A percentile compares a stretch with the other conserved stretches of the same genome.
These are phyloP conservation scores for Bombylius discolor DNA, from an alignment of 2,888 invertebrate species.

Conservation along the genomic window DNA sequence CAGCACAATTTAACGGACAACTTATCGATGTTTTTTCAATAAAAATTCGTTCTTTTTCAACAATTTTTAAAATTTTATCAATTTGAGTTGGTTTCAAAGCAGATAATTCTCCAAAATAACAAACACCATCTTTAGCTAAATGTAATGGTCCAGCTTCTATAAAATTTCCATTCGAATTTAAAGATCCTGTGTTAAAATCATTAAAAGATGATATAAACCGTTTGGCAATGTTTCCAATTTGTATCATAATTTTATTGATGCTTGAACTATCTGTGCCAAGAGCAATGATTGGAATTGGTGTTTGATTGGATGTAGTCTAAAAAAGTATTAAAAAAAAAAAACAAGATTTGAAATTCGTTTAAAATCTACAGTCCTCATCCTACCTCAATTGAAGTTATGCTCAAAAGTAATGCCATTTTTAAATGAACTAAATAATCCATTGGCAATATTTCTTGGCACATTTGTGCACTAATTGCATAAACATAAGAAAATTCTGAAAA, in stretches of 20 bases:
- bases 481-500: slow-evolving; percentile 34
- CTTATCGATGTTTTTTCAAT: slow-evolving; percentile 21
- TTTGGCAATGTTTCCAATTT: slow-evolving; percentile 25
- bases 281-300: slow-evolving; percentile 28
- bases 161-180: slow-evolving; percentile 19
- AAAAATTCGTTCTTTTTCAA: slow-evolving; percentile 19
- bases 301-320: not conserved
- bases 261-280: slow-evolving; percentile 25
- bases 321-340: too few relatives aligned
- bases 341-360: not conserved
- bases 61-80: slow-evolving; percentile 24
- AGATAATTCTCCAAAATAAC: slow-evolving; percentile 34
- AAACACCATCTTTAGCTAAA: slow-evolving; percentile 32
- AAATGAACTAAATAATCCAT: slow-evolving; percentile 34
- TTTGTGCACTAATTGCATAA: slow-evolving; percentile 32
- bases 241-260: slow-evolving; percentile 24
- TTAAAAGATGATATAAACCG: slow-evolving; percentile 27
- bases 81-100: slow-evolving; percentile 19
- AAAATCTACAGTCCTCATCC: not conserved
- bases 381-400: slow-evolving; percentile 35
- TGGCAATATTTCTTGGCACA: slow-evolving; percentile 32
- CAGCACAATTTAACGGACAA: slow-evolving; percentile 25
- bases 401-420: slow-evolving; percentile 35
- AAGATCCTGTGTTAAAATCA: slow-evolving; percentile 18
- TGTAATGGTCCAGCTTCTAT: slow-evolving; percentile 30